Base-by-base conservation (phyloP, 1,140 invertebrate genomes). In the Metaphire vulgaris region DNA sequence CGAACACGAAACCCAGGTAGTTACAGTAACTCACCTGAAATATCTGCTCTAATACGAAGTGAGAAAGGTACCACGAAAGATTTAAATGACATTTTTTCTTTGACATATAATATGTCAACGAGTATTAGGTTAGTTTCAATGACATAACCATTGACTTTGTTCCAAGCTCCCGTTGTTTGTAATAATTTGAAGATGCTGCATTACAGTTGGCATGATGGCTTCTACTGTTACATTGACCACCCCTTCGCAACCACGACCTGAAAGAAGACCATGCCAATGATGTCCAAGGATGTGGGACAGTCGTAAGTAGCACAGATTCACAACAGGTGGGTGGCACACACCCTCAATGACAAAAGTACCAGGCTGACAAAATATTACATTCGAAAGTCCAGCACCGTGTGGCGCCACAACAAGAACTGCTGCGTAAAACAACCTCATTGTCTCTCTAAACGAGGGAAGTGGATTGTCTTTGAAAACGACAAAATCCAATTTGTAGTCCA, bases 351-450 rank as follows among this genome's bases (percentile, higher is more conserved):
- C 41, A 14, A 74, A 26, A 14, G 41, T 74, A 64, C 41, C 34
- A 74, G 72, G 72, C 1, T 31, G 72, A 64, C 12, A 69, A 64
- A 74, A 74, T 26, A 74, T 21, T 2, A 74, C 28, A 64, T 74
- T 74, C 1, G 72, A 74, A 33, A 74, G 64, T 56, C 72, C 72
- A 33, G 33, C 72, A 29, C 72, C 72, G 32, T 74, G 72, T 28
- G 72, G 72, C 34, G 72, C 72, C 21, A 74, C 72, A 28, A 74
- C 41, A 26, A 74, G 2, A 31, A 41, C 29, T 0, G 72, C 72
- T 26, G 26, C 6, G 26, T 26, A 34, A 74, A 74, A 74, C 12
- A 56, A 1, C 15, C 29, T n/a, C 41, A 34, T 74, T 28, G 41
- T 64, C 26, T 74, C 72, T 0, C 64, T 65, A n/a, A 74, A 12